Evolutionary conservation across 2,797 vertebrate species (phyloP).

Genomic region (Gymnoscopelus microlampas): DNA sequence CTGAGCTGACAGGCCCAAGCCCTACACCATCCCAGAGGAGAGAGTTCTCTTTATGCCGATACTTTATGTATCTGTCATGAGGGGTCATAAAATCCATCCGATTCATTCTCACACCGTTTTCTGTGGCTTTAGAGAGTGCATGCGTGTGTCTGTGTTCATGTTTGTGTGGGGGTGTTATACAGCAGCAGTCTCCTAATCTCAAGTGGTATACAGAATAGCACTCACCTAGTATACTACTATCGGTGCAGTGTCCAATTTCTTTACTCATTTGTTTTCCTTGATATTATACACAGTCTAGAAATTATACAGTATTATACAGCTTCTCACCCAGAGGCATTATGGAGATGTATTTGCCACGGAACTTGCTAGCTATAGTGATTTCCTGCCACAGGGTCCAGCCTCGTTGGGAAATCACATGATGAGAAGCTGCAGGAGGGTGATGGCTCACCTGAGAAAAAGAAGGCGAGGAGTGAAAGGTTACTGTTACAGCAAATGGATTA

Average conservation of each 20-base stretch:
- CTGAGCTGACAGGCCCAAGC: constrained; percentile 31
- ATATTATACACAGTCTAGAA: too few relatives aligned
- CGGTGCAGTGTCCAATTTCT: too few relatives aligned
- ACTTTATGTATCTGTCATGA: constrained; percentile 61
- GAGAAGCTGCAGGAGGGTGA: constrained; percentile 95
- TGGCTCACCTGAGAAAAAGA: constrained; percentile 89
- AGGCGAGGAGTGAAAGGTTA: constrained; percentile 7
- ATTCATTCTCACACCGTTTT: constrained; percentile 49
- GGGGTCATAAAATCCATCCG: constrained; percentile 52
- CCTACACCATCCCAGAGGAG: constrained; percentile 26
- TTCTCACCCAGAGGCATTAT: constrained; percentile 97
- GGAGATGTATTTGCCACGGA: constrained; percentile 98
- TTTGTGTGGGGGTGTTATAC: neutral
- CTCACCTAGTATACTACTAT: neutral
- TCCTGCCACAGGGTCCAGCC: constrained; percentile 98
- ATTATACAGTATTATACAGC: neutral
- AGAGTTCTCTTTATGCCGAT: constrained; percentile 47
- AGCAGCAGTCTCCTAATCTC: neutral
- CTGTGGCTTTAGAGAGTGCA: constrained; percentile 21
- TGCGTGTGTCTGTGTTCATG: too few relatives aligned
- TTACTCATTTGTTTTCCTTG: neutral
- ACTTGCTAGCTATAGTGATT: constrained; percentile 99
- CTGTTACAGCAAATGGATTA: neutral
- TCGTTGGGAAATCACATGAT: constrained; percentile 92
- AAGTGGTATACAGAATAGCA: constrained; percentile 5